A percentile compares a stretch with the other conserved stretches of the same genome.
Conservation (phyloP, 2,888 invertebrate species). For the Dasypogon diadema region DNA sequence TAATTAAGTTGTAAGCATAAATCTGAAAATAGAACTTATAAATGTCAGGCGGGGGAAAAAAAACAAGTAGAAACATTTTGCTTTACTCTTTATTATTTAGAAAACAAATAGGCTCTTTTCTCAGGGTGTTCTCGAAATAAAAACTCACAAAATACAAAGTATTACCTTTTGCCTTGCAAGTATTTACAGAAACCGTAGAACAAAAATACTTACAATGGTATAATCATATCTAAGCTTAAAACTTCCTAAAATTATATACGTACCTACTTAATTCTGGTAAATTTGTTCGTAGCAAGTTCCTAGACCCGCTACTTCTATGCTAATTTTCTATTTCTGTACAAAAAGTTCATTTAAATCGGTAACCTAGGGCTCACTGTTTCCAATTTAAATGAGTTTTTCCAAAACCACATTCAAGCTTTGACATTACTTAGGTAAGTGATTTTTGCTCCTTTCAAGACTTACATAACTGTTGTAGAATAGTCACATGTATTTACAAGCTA, state of each 20-base stretch:
- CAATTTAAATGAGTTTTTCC: slow-evolving; percentile 64
- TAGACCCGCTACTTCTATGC: neutral
- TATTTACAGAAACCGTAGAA: neutral
- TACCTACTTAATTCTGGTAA: neutral
- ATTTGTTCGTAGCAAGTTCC: neutral
- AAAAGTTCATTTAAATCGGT: slow-evolving; percentile 64
- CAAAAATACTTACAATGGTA: neutral
- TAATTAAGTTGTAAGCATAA: too few relatives aligned
- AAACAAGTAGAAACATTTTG: too few relatives aligned
- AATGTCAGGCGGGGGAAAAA: too few relatives aligned
- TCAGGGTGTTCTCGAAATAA: neutral
- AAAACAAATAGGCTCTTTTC: neutral
- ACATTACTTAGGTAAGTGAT: neutral
- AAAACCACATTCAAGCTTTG: neutral
- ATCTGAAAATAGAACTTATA: too few relatives aligned
- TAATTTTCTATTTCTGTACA: slow-evolving; percentile 2
- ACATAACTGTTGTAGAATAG: too few relatives aligned
- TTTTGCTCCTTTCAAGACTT: neutral
- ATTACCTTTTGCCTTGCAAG: neutral
- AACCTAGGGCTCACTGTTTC: slow-evolving; percentile 68
- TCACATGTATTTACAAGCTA: neutral
- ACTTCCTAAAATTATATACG: neutral
- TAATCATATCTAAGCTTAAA: neutral
- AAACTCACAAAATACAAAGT: neutral
- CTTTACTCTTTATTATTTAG: neutral